These are phyloP conservation scores for Hyperoplus immaculatus DNA, from an alignment of 2,797 vertebrate genomes.

Conservation along the genomic window DNA sequence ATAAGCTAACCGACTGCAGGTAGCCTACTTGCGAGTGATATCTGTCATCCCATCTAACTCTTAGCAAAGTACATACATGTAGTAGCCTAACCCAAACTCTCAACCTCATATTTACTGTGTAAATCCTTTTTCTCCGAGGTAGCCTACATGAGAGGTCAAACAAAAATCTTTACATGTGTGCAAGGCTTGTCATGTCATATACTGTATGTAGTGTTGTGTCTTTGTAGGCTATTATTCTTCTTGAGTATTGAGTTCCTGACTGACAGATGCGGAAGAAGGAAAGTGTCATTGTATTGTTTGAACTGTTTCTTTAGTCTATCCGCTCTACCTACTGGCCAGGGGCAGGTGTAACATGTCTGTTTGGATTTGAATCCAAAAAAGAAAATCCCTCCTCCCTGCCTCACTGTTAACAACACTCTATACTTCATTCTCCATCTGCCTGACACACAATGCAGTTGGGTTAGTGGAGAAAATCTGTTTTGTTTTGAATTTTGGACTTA, in stretches of 20 bases:
- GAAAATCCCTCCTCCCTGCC: constrained; percentile 11
- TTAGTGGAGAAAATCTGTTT: not conserved
- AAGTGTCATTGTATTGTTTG: constrained; percentile 36
- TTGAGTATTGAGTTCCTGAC: constrained; percentile 1
- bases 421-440: not conserved
- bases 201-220: not conserved
- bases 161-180: not conserved
- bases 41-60: not conserved
- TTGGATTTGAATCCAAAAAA: constrained; percentile 73
- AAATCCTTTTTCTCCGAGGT: not conserved
- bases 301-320: constrained; percentile 39
- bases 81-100: not conserved
- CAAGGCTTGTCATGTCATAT: no score
- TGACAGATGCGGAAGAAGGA: constrained; percentile 27
- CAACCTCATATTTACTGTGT: not conserved
- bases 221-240: constrained; percentile 1
- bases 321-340: constrained; percentile 19
- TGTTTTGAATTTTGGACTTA: not conserved
- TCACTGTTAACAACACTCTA: constrained; percentile 32
- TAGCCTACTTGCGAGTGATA: not conserved
- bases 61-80: no score
- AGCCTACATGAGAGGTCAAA: not conserved
- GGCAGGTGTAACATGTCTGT: constrained; percentile 68
- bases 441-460: not conserved
- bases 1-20: not conserved